A percentile compares a stretch with the other conserved stretches of the same genome.
Evolutionary conservation across 2,888 invertebrate species (phyloP).

Genomic region (Sepioteuthis lessoniana): DNA sequence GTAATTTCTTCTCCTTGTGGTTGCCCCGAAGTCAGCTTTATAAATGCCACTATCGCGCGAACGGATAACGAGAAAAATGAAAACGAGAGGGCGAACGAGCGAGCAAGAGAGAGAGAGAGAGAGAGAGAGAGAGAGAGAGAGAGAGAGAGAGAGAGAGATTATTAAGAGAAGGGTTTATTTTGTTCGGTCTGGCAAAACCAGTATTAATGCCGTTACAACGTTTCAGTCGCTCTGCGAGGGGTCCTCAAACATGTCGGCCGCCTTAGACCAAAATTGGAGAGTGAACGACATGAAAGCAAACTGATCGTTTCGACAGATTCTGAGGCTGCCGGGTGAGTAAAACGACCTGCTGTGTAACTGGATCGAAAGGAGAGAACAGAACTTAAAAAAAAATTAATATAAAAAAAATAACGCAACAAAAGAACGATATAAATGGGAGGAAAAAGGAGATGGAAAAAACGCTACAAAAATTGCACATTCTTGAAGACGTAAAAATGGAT

Average conservation of each 20-base stretch:
- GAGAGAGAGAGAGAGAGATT: background rate
- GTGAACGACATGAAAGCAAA: background rate
- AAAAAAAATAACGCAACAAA: background rate
- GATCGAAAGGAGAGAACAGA: background rate
- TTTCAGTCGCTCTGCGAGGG: background rate
- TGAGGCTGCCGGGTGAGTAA: background rate
- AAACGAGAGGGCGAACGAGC: too few relatives aligned
- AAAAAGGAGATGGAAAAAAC: background rate
- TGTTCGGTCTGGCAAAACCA: background rate
- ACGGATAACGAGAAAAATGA: too few relatives aligned
- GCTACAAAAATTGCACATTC: background rate
- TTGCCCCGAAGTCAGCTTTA: too few relatives aligned
- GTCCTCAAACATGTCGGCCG: background rate
- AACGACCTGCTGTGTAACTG: background rate
- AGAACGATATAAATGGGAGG: background rate
- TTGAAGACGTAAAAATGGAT: background rate
- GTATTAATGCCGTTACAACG: background rate
- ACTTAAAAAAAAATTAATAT: background rate
- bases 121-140: background rate
- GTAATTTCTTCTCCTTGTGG: too few relatives aligned
- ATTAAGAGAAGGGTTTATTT: background rate
- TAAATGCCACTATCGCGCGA: too few relatives aligned
- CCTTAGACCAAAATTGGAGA: slow-evolving; percentile 4
- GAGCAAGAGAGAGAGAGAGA: background rate
- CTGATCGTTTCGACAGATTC: background rate